These are phyloP conservation scores for Steatocranus sp. DNA, from an alignment of 2,797 vertebrate species.

Conservation along the genomic window DNA sequence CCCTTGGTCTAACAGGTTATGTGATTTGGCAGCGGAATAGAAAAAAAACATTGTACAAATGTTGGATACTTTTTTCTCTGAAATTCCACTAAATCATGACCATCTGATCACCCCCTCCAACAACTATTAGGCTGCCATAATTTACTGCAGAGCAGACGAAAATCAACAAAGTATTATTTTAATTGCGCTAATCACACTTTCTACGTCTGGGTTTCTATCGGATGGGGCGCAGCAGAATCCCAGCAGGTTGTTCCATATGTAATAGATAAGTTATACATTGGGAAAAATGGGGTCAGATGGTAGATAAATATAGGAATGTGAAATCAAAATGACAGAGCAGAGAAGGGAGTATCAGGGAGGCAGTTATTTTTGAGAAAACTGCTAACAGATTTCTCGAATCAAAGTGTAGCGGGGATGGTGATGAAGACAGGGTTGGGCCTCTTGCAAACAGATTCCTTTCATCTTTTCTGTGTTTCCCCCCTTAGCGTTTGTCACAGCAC, in stretches of 20 bases:
- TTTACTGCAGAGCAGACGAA: conserved; percentile 9
- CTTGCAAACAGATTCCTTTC: conserved; percentile 24
- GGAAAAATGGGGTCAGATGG: conserved; percentile 42
- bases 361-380: conserved; percentile 64
- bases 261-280: conserved; percentile 31
- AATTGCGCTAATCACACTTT: conserved; percentile 28
- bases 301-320: conserved; percentile 69
- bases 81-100: conserved; percentile 29
- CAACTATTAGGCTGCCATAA: not conserved
- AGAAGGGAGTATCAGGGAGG: conserved; percentile 45
- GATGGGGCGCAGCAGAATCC: not conserved
- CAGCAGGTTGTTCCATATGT: conserved; percentile 44
- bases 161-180: conserved; percentile 12
- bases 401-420: conserved; percentile 40
- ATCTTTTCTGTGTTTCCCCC: conserved; percentile 11
- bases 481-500: conserved; percentile 22
- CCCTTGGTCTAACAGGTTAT: conserved; percentile 30
- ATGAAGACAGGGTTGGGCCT: not conserved
- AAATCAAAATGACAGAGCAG: conserved; percentile 68
- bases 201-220: not conserved
- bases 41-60: conserved; percentile 18
- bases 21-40: conserved; percentile 34
- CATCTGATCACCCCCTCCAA: not conserved
- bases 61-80: not conserved
- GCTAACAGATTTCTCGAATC: conserved; percentile 65